Percentiles rank a stretch among this genome's conserved stretches.
Conservation (phyloP, 2,113 vertebrate genomes). For the Myrmophylax atrothorax region DNA sequence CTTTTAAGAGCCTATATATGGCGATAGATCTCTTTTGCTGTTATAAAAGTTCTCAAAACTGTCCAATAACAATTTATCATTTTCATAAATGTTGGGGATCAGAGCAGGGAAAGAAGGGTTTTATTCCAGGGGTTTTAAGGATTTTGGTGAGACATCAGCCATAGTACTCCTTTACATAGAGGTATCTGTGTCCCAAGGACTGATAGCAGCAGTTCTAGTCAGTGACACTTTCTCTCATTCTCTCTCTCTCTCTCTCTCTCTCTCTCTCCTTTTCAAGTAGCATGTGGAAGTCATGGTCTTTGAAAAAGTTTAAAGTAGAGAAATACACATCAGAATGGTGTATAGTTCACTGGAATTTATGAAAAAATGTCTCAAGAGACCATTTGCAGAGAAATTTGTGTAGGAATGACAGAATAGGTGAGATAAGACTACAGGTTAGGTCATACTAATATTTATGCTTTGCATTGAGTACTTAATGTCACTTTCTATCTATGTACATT, state of each 20-base stretch:
- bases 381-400: background rate
- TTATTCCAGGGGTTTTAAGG: background rate
- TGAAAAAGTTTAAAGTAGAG: background rate
- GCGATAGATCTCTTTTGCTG: background rate
- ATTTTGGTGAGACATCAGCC: background rate
- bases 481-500: background rate
- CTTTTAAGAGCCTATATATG: slow-evolving; percentile 23
- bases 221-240: background rate
- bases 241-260: background rate
- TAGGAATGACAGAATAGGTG: background rate
- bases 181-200: background rate
- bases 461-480: background rate
- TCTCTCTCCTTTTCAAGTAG: background rate
- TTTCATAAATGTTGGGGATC: background rate
- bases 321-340: background rate
- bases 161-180: background rate
- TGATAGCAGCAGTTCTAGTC: background rate
- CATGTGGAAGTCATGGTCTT: background rate
- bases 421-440: background rate
- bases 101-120: background rate
- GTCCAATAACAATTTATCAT: background rate
- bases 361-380: background rate
- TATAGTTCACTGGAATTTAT: background rate
- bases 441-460: background rate
- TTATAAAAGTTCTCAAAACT: background rate